Conservation (phyloP, 1,140 invertebrate species). For the Colletes latitarsis region DNA sequence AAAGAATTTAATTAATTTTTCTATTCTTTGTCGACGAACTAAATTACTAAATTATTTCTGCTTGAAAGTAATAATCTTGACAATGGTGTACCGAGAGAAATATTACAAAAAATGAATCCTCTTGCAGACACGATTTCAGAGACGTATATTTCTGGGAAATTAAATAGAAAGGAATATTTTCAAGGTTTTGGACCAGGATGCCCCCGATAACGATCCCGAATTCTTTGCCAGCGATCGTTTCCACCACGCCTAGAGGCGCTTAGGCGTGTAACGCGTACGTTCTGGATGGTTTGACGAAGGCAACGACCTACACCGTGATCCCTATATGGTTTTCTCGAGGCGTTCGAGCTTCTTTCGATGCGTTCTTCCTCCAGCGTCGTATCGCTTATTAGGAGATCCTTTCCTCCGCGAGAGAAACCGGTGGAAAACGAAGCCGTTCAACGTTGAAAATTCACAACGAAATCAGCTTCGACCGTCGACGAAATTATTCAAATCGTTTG, state of each 20-base stretch:
- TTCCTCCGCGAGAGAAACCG: background rate
- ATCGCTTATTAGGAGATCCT: slow-evolving; percentile 17
- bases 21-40: too few relatives aligned
- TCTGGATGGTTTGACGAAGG: background rate
- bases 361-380: slow-evolving; percentile 5
- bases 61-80: too few relatives aligned
- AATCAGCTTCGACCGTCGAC: background rate
- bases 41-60: too few relatives aligned
- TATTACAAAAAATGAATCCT: too few relatives aligned
- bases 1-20: too few relatives aligned
- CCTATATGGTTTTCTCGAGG: slow-evolving; percentile 19
- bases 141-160: too few relatives aligned
- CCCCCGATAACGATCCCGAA: background rate
- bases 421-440: background rate
- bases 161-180: too few relatives aligned
- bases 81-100: too few relatives aligned
- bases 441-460: background rate
- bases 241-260: background rate
- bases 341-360: background rate
- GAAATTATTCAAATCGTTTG: too few relatives aligned
- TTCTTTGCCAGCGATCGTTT: background rate
- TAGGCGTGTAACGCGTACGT: slow-evolving; percentile 5
- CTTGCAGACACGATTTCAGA: too few relatives aligned
- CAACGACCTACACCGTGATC: slow-evolving; percentile 9
- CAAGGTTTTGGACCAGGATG: too few relatives aligned